A percentile compares a stretch with the other conserved stretches of the same genome.
Conservation (phyloP, 2,113 vertebrate species). For the Herpetotheres cachinnans region DNA sequence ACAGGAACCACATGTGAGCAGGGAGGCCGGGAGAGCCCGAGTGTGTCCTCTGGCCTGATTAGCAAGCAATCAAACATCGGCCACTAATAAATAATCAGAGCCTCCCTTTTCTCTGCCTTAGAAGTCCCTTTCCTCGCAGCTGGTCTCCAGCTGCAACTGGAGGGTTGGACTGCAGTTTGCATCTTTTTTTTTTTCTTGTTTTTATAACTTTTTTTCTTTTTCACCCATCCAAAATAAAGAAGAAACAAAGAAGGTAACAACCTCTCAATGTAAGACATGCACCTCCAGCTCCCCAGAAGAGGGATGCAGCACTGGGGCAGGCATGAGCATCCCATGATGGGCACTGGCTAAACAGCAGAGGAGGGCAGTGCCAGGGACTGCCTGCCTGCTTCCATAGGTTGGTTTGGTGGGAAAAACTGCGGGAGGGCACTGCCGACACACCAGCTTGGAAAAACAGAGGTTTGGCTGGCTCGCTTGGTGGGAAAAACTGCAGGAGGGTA, state of each 20-base stretch:
- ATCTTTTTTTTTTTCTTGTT: background rate
- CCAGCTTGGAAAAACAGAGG: background rate
- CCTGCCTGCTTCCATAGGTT: fast-evolving
- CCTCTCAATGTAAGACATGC: fast-evolving
- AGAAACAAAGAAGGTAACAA: background rate
- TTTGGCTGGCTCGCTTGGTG: background rate
- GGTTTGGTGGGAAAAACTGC: background rate
- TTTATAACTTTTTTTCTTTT: background rate
- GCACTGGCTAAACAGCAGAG: background rate
- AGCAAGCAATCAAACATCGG: slow-evolving; percentile 43
- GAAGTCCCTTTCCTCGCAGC: slow-evolving; percentile 62
- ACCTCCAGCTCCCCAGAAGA: background rate
- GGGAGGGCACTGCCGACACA: background rate
- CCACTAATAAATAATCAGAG: slow-evolving; percentile 61
- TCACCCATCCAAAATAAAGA: background rate
- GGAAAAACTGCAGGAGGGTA: background rate
- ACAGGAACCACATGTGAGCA: slow-evolving; percentile 45
- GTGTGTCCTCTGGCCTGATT: slow-evolving; percentile 39
- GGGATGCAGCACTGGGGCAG: background rate
- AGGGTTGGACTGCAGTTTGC: background rate
- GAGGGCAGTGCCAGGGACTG: background rate
- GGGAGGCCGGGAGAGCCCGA: background rate
- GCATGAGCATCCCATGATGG: background rate
- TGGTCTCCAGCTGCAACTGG: slow-evolving; percentile 72
- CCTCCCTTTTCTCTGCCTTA: slow-evolving; percentile 59